phyloP scores from a whole-genome alignment of 2,888 invertebrate genomes.

The Thereva unica region DNA sequence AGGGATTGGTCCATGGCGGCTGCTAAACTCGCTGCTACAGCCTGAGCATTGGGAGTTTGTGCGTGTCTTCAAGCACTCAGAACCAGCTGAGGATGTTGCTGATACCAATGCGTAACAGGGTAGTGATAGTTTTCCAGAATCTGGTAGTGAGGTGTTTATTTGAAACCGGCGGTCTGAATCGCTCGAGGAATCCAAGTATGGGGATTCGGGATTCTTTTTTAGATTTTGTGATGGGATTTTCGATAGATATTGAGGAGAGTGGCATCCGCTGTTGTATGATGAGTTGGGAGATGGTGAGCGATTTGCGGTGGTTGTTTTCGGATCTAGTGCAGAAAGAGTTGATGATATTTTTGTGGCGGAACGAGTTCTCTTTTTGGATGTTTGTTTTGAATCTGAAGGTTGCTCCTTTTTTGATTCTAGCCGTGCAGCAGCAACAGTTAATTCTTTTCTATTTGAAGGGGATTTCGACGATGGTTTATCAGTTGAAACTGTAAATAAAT shows the following conservation, averaged over 20 bases:
- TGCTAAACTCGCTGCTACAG: conserved; percentile 54
- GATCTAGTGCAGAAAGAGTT: background rate
- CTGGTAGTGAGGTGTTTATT: conserved; percentile 25
- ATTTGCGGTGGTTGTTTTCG: background rate
- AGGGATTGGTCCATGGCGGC: conserved; percentile 58
- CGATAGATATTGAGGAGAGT: background rate
- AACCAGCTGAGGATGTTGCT: conserved; percentile 2
- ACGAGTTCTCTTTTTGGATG: conserved; percentile 15
- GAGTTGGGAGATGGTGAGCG: conserved; percentile 46
- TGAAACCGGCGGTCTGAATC: conserved; percentile 27
- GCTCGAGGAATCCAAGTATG: conserved; percentile 14
- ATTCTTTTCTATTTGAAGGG: background rate
- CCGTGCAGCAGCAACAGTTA: background rate
- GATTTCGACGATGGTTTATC: background rate
- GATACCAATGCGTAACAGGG: conserved; percentile 42
- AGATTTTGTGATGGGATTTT: conserved; percentile 24
- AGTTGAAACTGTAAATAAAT: no score
- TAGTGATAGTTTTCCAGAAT: conserved; percentile 44
- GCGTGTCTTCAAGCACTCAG: no score
- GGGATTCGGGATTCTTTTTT: conserved; percentile 6
- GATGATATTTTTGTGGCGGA: background rate
- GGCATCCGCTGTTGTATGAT: background rate
- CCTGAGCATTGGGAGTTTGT: conserved; percentile 52
- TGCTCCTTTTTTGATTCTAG: no score
- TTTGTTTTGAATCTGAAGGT: background rate